Percentiles rank a stretch among this genome's conserved stretches.
Conservation (phyloP, 2,113 vertebrate species). For the Orycteropus afer region DNA sequence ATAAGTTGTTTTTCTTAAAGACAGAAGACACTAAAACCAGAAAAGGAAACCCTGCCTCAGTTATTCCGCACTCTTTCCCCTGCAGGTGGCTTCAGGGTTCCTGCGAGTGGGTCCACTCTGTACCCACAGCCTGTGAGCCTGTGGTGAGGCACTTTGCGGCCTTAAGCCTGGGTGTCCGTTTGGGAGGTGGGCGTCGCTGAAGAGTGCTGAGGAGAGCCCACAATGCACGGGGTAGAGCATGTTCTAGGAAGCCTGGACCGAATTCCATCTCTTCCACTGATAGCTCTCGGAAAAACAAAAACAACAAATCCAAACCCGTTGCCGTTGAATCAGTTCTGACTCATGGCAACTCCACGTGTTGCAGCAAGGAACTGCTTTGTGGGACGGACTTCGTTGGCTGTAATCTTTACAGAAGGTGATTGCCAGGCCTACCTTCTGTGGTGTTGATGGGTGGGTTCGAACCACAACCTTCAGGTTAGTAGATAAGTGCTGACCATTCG, state of each 20-base stretch:
- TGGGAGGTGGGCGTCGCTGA: background rate
- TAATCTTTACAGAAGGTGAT: background rate
- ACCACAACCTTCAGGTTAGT: background rate
- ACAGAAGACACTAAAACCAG: background rate
- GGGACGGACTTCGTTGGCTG: background rate
- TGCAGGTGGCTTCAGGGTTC: background rate
- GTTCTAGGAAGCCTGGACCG: background rate
- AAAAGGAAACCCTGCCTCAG: accelerated
- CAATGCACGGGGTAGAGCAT: background rate
- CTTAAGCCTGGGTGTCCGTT: no score
- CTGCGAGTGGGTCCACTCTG: accelerated
- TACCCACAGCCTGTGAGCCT: background rate
- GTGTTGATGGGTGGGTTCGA: background rate
- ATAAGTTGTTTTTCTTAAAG: background rate
- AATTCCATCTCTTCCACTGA: background rate
- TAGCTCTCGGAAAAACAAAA: background rate
- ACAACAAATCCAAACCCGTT: background rate
- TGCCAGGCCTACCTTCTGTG: background rate
- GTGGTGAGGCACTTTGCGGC: background rate
- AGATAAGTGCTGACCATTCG: background rate
- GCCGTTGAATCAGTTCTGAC: background rate
- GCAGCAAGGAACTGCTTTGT: background rate
- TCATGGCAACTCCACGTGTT: background rate
- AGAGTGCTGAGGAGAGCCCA: background rate
- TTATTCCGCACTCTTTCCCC: background rate